Percentiles rank a stretch among this genome's conserved stretches.
Evolutionary conservation across 2,797 vertebrate genomes (phyloP).

Genomic region (Halcyon badia): DNA sequence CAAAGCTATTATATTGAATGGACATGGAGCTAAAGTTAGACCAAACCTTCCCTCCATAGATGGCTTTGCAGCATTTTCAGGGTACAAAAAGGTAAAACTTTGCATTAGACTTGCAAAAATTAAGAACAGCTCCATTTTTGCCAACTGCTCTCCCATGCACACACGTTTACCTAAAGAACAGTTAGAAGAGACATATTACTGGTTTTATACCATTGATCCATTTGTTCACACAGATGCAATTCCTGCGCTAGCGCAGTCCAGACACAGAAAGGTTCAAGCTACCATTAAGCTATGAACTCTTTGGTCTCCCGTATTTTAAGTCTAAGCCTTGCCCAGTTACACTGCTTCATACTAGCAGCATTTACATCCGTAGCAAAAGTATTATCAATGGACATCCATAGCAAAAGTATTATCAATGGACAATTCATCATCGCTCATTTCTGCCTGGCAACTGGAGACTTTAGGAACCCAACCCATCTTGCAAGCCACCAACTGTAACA

Average conservation of each 20-base stretch:
- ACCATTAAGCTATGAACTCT: not conserved
- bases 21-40: slow-evolving; percentile 90
- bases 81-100: slow-evolving; percentile 87
- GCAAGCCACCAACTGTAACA: not conserved
- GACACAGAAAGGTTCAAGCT: not conserved
- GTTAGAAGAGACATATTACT: slow-evolving; percentile 41
- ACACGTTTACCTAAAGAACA: slow-evolving; percentile 89
- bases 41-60: slow-evolving; percentile 89
- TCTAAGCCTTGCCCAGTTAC: not conserved
- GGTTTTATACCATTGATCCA: not conserved
- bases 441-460: not conserved
- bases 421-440: not conserved
- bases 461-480: not conserved
- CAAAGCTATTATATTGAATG: slow-evolving; percentile 83
- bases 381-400: not conserved
- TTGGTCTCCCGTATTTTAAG: not conserved
- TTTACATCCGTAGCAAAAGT: not conserved
- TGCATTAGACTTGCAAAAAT: slow-evolving; percentile 91
- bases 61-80: slow-evolving; percentile 83
- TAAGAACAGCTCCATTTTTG: slow-evolving; percentile 97
- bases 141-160: slow-evolving; percentile 97
- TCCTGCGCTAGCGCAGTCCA: not conserved
- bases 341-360: not conserved
- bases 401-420: not conserved
- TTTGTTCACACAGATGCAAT: not conserved